These are phyloP conservation scores for Tenualosa ilisha DNA, from an alignment of 2,797 vertebrate species.

Conservation along the genomic window DNA sequence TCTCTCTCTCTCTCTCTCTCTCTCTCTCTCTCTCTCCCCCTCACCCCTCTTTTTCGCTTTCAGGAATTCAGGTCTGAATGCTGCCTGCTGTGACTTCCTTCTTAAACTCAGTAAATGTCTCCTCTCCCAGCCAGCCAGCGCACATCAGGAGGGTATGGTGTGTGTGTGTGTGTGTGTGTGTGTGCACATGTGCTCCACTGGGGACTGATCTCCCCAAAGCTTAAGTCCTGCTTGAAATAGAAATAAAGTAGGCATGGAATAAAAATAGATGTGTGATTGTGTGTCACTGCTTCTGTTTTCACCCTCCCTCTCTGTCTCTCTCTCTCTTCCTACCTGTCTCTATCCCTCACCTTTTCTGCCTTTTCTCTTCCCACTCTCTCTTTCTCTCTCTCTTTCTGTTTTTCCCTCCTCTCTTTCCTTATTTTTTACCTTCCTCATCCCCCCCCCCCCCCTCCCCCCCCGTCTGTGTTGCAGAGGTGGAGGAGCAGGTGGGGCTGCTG, in stretches of 20 bases:
- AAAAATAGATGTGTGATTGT: conserved; percentile 5
- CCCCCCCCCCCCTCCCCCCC: neutral
- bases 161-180: conserved; percentile 27
- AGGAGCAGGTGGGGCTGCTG: conserved; percentile 78
- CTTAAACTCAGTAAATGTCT: conserved; percentile 81
- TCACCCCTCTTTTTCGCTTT: conserved; percentile 33
- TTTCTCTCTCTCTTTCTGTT: neutral
- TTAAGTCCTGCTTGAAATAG: neutral
- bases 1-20: too few relatives aligned
- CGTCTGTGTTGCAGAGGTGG: conserved; percentile 28
- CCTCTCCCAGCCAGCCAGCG: conserved; percentile 68
- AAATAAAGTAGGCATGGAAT: neutral
- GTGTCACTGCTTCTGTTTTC: conserved; percentile 34
- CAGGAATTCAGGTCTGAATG: conserved; percentile 85
- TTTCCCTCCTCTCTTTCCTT: conserved; percentile 29
- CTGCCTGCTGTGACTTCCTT: conserved; percentile 85
- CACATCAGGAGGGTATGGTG: conserved; percentile 72
- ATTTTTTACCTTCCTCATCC: too few relatives aligned
- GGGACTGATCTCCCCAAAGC: conserved; percentile 9
- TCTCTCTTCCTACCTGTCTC: conserved; percentile 24
- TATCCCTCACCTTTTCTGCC: neutral
- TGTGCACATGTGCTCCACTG: conserved; percentile 31
- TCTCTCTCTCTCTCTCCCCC: neutral
- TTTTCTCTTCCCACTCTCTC: neutral
- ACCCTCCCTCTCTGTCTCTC: too few relatives aligned